Base-by-base conservation (phyloP, 2,888 invertebrate genomes). In the Pyrrhosoma nymphula region DNA sequence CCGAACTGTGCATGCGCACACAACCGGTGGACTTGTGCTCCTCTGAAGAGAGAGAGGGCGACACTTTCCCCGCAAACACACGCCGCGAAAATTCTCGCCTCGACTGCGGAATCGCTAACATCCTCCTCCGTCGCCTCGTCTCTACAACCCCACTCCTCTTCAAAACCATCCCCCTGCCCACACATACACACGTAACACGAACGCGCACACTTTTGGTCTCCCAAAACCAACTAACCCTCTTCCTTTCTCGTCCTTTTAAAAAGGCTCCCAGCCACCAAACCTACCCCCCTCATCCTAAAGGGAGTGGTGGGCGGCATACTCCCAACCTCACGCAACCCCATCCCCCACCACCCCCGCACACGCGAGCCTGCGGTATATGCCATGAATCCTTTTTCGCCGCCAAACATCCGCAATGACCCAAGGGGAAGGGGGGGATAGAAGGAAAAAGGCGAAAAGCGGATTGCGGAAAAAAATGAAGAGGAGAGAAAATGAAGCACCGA, bases 401-500 rank as follows among this genome's bases (percentile, higher is more conserved):
- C 89, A 89, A 47, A 82, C 82, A 30, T 30, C 82, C 35, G 82
- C 82, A 35, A 82, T 82, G 82, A 35, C 82, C 82, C 82, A 35
- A n/a, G 35, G 3, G 16, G 60, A 2, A 12, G 60, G 16, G 60
- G 60, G 60, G 60, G 12, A 12, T 20, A 60, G 60, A 35, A n/a
- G 82, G 35, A 69, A 69, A 69, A 69, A 69, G n/a, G 82, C 35
- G 82, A 82, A 82, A 82, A 82, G 82, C 82, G 82, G 82, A 82
- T 82, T 82, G 82, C 82, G 82, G 18, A 35, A 82, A 82, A 82
- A 82, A 82, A 30, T 69, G 26, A 69, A 69, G 69, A 26, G n/a
- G 12, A 69, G 69, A n/a, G 16, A 82, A 82, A 82, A 82, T 82
- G 30, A 82, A 82, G 35, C 35, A 35, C 82, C 35, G 69, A 69